phyloP scores from a whole-genome alignment of 2,797 vertebrate genomes.

The Acanthornis magna region DNA sequence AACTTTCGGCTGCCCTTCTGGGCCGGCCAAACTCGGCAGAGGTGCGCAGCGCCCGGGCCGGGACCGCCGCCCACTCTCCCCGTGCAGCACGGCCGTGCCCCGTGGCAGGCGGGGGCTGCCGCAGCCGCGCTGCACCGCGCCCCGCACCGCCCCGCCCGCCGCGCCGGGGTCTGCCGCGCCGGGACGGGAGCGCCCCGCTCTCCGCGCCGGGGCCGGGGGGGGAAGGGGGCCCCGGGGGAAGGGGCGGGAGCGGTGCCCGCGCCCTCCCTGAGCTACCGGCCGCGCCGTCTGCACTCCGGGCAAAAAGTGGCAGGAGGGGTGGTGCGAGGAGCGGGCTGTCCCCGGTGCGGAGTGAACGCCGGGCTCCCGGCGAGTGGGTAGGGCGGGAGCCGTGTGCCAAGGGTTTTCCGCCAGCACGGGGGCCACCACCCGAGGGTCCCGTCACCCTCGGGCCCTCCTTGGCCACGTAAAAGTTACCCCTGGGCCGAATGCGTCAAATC shows the following conservation, averaged over 20 bases:
- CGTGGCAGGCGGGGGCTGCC: neutral
- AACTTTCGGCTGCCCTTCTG: constrained; percentile 9
- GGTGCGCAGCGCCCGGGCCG: neutral
- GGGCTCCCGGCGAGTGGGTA: neutral
- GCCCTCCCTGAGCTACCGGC: neutral
- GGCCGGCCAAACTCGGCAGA: neutral
- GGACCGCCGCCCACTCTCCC: neutral
- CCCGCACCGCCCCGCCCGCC: neutral
- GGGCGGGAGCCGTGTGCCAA: neutral
- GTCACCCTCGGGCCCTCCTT: neutral
- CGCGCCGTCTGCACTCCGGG: neutral
- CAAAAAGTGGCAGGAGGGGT: neutral
- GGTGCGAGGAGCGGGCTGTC: neutral
- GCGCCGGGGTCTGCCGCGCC: neutral
- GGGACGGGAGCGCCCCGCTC: neutral
- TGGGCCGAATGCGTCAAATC: neutral
- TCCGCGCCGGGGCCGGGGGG: neutral
- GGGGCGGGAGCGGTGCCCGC: neutral
- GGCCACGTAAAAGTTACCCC: neutral
- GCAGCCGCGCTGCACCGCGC: neutral
- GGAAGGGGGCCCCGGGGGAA: neutral
- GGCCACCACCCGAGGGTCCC: neutral
- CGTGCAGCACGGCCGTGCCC: neutral
- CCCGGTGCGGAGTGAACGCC: neutral
- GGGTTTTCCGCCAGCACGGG: neutral